Evolutionary conservation across 2,888 invertebrate species (phyloP).

Genomic region (Choristoneura rosaceana): DNA sequence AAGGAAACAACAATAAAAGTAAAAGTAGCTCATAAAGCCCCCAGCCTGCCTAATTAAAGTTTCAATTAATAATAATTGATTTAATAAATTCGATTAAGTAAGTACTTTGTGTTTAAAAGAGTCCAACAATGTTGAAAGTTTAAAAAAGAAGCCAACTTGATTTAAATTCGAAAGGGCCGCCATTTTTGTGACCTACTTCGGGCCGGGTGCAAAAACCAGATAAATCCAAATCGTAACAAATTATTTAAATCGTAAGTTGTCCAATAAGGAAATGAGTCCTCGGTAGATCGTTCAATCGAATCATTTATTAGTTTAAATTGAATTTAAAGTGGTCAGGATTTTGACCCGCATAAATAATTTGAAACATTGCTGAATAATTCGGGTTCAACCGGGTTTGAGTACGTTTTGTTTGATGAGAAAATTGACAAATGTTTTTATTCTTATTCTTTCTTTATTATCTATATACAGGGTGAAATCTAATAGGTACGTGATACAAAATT

Average conservation of each 20-base stretch:
- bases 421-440: no score
- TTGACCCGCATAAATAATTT: not conserved
- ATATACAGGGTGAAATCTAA: no score
- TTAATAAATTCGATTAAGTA: not conserved
- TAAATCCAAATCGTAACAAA: slow-evolving; percentile 19
- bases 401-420: no score
- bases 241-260: not conserved
- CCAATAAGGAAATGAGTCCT: slow-evolving; percentile 12
- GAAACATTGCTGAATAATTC: not conserved
- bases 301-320: slow-evolving; percentile 17
- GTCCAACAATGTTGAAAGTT: not conserved
- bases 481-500: no score
- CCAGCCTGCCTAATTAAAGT: not conserved
- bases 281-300: not conserved
- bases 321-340: slow-evolving; percentile 14
- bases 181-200: slow-evolving; percentile 7
- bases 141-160: not conserved
- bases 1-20: no score
- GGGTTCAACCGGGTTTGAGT: not conserved
- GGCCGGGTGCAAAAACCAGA: slow-evolving; percentile 24
- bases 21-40: no score
- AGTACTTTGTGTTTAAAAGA: not conserved
- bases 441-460: no score
- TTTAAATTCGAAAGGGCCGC: not conserved
- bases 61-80: not conserved